These are phyloP conservation scores for Bhutanitis thaidina DNA, from an alignment of 2,888 invertebrate genomes.

Conservation along the genomic window DNA sequence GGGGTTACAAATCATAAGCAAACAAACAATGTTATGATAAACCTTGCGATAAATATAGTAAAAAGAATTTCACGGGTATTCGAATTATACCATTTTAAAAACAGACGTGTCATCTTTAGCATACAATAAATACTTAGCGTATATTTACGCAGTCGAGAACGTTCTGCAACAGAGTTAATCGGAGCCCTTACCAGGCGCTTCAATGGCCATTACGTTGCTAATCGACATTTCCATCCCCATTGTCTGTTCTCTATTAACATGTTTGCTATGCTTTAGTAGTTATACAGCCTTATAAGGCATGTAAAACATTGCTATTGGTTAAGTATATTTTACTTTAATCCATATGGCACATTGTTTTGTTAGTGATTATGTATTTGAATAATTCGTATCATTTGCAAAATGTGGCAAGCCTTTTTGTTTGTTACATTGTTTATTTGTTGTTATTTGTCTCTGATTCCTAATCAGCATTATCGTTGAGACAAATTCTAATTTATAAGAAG, in stretches of 20 bases:
- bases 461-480: no score
- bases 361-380: background rate
- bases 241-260: constrained; percentile 13
- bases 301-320: background rate
- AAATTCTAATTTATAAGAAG: no score
- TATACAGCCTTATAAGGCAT: constrained; percentile 6
- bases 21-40: background rate
- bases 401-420: no score
- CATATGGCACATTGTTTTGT: background rate
- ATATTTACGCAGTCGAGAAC: background rate
- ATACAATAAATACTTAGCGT: background rate
- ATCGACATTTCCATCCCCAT: constrained; percentile 16
- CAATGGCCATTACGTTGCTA: constrained; percentile 1
- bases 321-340: background rate
- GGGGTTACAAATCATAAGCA: background rate
- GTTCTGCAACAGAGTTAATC: background rate
- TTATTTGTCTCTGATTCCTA: no score
- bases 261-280: constrained; percentile 4
- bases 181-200: background rate
- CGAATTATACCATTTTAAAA: no score
- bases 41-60: no score
- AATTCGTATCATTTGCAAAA: no score
- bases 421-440: no score
- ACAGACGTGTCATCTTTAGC: background rate
- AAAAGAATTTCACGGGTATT: background rate